Evolutionary conservation across 1,140 invertebrate genomes (phyloP).

Genomic region (Cydia pomonella): DNA sequence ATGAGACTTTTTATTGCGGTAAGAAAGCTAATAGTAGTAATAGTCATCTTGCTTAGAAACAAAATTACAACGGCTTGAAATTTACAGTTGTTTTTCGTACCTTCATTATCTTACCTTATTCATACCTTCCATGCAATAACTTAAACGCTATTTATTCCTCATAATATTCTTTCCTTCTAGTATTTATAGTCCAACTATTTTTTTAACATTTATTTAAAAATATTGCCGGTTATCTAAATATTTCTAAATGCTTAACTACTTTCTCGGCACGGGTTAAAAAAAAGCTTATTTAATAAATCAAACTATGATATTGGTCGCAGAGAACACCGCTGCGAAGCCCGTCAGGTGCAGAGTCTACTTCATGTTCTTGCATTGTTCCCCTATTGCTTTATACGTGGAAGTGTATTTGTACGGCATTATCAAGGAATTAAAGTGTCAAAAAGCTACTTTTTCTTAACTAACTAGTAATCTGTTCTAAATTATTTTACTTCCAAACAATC

Average conservation of each 20-base stretch:
- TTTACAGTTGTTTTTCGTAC: too few species aligned
- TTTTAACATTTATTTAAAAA: too few species aligned
- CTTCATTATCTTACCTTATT: too few species aligned
- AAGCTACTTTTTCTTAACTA: not conserved
- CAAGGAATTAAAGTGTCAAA: not conserved
- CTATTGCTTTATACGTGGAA: not conserved
- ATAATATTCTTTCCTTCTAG: too few species aligned
- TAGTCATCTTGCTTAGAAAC: too few species aligned
- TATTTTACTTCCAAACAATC: not conserved
- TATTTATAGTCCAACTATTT: too few species aligned
- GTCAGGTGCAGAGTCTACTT: slow-evolving; percentile 14
- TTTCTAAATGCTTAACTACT: not conserved
- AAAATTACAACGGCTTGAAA: too few species aligned
- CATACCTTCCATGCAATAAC: too few species aligned
- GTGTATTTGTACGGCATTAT: not conserved
- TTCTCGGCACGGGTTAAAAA: not conserved
- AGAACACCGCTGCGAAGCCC: slow-evolving; percentile 1
- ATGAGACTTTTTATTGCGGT: too few species aligned
- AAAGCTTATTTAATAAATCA: not conserved
- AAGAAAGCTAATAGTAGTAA: too few species aligned
- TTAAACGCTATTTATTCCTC: too few species aligned
- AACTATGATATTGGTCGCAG: not conserved
- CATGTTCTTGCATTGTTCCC: not conserved
- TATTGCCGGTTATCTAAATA: too few species aligned
- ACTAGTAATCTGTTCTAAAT: not conserved